Percentiles rank a stretch among this genome's conserved stretches.
Evolutionary conservation across 2,113 vertebrate species (phyloP).

Genomic region (Theropithecus gelada): DNA sequence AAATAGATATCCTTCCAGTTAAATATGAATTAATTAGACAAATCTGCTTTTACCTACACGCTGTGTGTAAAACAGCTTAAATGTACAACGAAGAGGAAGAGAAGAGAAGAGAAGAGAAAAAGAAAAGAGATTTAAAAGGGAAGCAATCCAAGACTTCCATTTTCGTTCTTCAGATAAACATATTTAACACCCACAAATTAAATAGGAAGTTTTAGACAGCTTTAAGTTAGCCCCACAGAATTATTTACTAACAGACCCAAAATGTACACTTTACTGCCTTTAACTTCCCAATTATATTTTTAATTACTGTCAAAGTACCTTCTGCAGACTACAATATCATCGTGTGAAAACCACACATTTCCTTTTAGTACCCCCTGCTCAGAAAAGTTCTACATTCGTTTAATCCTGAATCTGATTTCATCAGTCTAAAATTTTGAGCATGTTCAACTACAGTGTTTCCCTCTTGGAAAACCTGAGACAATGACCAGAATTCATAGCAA

Average conservation of each 20-base stretch:
- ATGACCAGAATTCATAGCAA: constrained; percentile 62
- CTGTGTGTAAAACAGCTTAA: constrained; percentile 14
- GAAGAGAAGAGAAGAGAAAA: not conserved
- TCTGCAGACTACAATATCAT: not conserved
- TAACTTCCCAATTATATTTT: constrained; percentile 3
- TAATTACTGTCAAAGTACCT: not conserved
- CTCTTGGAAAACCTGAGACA: constrained; percentile 68
- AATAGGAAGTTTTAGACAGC: not conserved
- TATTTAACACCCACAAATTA: not conserved
- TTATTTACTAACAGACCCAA: not conserved
- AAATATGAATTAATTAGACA: constrained; percentile 23
- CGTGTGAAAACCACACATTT: not conserved
- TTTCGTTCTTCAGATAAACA: constrained; percentile 29
- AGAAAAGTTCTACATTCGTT: constrained; percentile 49
- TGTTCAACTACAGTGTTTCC: constrained; percentile 37
- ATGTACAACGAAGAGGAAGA: not conserved
- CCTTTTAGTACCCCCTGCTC: not conserved
- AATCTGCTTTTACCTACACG: not conserved
- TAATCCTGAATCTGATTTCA: constrained; percentile 56
- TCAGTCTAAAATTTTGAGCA: constrained; percentile 61
- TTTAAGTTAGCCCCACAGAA: constrained; percentile 1
- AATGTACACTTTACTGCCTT: constrained; percentile 34
- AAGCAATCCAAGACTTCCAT: not conserved
- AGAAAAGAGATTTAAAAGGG: not conserved
- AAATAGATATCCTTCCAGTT: not conserved